These are phyloP conservation scores for Megathymus violae DNA, from an alignment of 1,140 invertebrate species.

Conservation along the genomic window DNA sequence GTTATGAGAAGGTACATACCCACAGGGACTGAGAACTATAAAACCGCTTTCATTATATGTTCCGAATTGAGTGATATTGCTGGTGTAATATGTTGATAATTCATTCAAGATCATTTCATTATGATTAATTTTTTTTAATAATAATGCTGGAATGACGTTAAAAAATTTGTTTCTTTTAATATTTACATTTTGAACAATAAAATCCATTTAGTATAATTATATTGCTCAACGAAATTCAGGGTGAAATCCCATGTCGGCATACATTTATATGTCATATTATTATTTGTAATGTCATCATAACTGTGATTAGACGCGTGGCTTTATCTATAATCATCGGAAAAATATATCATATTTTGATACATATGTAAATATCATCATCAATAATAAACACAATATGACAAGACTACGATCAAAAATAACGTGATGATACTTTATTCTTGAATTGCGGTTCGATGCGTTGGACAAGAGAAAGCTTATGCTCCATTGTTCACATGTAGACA, in stretches of 20 bases:
- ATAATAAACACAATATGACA: not conserved
- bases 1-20: conserved; percentile 32
- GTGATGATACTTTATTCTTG: conserved; percentile 2
- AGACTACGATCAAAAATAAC: conserved; percentile 3
- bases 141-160: not conserved
- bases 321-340: too few relatives aligned
- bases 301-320: too few relatives aligned
- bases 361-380: too few relatives aligned
- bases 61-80: not conserved
- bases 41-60: not conserved
- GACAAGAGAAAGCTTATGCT: conserved; percentile 50
- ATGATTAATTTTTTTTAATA: not conserved
- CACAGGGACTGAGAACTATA: conserved; percentile 17
- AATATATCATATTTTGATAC: too few relatives aligned
- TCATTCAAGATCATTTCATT: not conserved
- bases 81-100: not conserved
- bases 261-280: not conserved
- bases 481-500: conserved; percentile 62
- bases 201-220: not conserved
- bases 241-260: not conserved
- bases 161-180: not conserved
- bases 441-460: conserved; percentile 34
- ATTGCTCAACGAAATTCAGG: not conserved
- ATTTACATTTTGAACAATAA: not conserved
- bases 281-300: not conserved